Evolutionary conservation across 1,140 invertebrate species (phyloP), one percentile per base, ranked within the genome.

Genomic region (Akabosia matsudoensis): DNA sequence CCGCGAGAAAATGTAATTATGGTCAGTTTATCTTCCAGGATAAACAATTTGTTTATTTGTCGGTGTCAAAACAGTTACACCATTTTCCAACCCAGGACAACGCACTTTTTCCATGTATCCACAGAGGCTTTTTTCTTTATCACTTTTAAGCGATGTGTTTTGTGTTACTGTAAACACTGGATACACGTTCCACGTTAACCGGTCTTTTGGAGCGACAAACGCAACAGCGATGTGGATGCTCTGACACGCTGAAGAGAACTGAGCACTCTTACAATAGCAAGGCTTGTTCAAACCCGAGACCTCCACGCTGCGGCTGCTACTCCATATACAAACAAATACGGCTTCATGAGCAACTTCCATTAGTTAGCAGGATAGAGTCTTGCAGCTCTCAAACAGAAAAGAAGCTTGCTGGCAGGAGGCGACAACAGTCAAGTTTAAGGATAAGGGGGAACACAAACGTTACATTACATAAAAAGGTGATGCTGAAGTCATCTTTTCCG

Each of bases 181-280:
- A 30, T 67, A 14, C 61, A 56, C 54, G 22, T 56, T 30, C 13
- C 61, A 67, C 75, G 75, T 33, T 76, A 56, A 45, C 75, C 75
- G 75, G 75, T 52, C 26, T 71, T 56, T 72, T 52, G 70, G 75
- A 76, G n/a, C 31, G 70, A 51, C 67, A 52, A 76, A 67, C 54
- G 54, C 54, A 61, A 71, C 30, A 28, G 33, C 70, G 70, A 54
- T 76, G 75, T 76, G 75, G 75, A 73, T 45, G 70, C 75, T 72
- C 70, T 73, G 75, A 76, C 34, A 76, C 54, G 30, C 70, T 37
- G 24, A 45, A 34, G 24, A 71, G 28, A 70, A 76, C 75, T 76
- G 75, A 76, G 56, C 31, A 31, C n/a, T 61, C 28, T 75, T 45
- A 18, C 26, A 26, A 45, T 51, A 28, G 64, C 37, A 45, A 61